Conservation (phyloP, 1,140 invertebrate genomes). For the Brachionus rotundiformis region DNA sequence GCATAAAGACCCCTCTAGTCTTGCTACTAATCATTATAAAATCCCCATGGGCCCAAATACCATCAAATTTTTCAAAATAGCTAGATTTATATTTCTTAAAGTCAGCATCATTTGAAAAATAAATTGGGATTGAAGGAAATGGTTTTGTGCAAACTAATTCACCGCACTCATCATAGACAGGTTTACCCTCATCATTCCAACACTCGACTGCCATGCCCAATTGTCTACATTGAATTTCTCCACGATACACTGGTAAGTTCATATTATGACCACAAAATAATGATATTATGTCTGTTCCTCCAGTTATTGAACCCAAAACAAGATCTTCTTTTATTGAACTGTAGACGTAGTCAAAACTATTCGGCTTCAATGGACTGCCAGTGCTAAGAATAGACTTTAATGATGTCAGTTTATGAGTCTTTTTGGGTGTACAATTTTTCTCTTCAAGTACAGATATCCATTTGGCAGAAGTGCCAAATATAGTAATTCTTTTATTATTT, state of each 20-base stretch:
- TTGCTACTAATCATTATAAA: constrained; percentile 66
- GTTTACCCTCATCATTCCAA: constrained; percentile 64
- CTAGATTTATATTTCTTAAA: constrained; percentile 67
- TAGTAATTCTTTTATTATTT: constrained; percentile 63
- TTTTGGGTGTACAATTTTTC: constrained; percentile 57
- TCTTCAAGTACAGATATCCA: constrained; percentile 68
- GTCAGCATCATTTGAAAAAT: constrained; percentile 69
- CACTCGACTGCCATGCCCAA: constrained; percentile 67
- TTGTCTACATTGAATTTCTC: constrained; percentile 67
- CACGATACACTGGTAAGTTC: constrained; percentile 66
- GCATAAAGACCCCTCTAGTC: constrained; percentile 68
- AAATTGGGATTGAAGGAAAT: constrained; percentile 69
- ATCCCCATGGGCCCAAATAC: constrained; percentile 70
- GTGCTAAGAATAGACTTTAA: constrained; percentile 68
- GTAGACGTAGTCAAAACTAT: constrained; percentile 69
- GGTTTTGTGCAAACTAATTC: constrained; percentile 69
- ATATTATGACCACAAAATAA: constrained; percentile 69
- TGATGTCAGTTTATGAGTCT: constrained; percentile 63
- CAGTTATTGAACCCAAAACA: constrained; percentile 68
- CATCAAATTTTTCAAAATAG: constrained; percentile 67
- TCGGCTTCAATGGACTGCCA: constrained; percentile 68
- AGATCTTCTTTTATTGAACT: constrained; percentile 67
- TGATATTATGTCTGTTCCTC: constrained; percentile 70
- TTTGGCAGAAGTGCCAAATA: constrained; percentile 69
- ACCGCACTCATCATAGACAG: constrained; percentile 65